These are phyloP conservation scores for Actenoides lindsayi DNA, from an alignment of 2,113 vertebrate genomes.

Conservation along the genomic window DNA sequence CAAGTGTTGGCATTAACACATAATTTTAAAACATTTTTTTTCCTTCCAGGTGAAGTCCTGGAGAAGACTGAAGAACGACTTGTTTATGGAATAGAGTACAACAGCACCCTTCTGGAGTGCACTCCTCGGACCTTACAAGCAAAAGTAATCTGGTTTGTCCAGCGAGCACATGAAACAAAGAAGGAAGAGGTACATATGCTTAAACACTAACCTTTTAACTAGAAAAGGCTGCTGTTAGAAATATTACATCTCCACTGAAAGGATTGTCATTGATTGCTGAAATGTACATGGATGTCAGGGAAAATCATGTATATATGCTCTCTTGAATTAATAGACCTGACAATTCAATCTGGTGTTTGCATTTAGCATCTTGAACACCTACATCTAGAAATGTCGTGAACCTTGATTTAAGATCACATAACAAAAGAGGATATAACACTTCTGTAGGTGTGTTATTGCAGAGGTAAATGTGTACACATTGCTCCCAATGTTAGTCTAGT, in stretches of 20 bases:
- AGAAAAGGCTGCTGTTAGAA: not conserved
- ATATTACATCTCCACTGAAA: not conserved
- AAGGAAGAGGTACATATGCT: conserved; percentile 84
- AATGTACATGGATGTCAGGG: not conserved
- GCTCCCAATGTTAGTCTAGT: not conserved
- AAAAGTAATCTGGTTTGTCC: conserved; percentile 90
- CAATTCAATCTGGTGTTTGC: not conserved
- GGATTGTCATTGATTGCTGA: not conserved
- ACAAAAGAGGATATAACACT: not conserved
- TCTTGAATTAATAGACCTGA: not conserved
- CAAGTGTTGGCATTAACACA: not conserved
- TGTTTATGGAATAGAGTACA: conserved; percentile 90
- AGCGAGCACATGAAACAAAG: conserved; percentile 77
- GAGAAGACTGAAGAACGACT: conserved; percentile 81
- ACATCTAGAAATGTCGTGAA: not conserved
- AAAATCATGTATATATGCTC: not conserved
- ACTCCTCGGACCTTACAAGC: conserved; percentile 91
- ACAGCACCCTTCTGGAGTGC: conserved; percentile 94
- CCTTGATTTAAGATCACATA: not conserved
- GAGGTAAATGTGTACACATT: not conserved
- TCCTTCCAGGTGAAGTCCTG: conserved; percentile 67
- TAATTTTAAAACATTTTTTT: not conserved
- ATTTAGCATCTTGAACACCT: not conserved
- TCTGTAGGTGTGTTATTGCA: not conserved
- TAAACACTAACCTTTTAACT: not conserved